Evolutionary conservation across 2,888 invertebrate species (phyloP).

Genomic region (Graphium colonna): DNA sequence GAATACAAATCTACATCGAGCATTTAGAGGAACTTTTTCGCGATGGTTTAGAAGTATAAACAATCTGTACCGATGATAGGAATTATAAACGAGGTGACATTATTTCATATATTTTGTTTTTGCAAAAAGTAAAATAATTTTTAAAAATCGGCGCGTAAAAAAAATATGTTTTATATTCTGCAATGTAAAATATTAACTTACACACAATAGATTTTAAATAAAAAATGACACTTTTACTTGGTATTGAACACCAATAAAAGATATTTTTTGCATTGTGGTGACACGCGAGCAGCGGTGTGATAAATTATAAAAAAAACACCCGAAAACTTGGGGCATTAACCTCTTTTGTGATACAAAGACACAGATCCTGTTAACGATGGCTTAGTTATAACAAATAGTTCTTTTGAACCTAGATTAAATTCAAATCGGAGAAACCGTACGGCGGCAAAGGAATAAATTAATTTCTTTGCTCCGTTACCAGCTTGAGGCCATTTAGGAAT

Average conservation of each 20-base stretch:
- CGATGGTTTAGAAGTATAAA: background rate
- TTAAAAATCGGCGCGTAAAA: slow-evolving; percentile 3
- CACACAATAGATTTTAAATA: background rate
- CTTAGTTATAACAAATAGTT: slow-evolving; percentile 55
- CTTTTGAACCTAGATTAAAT: slow-evolving; percentile 53
- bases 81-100: too few relatives aligned
- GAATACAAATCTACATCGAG: slow-evolving; percentile 2
- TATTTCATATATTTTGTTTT: background rate
- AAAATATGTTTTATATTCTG: background rate
- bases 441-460: slow-evolving; percentile 39
- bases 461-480: slow-evolving; percentile 18
- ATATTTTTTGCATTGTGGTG: background rate
- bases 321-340: slow-evolving; percentile 9
- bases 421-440: slow-evolving; percentile 37
- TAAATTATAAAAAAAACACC: background rate
- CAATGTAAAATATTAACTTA: background rate
- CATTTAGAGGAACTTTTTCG: slow-evolving; percentile 6
- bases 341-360: slow-evolving; percentile 2
- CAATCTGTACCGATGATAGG: too few relatives aligned
- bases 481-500: slow-evolving; percentile 4
- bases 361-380: slow-evolving; percentile 31
- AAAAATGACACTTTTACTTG: too few relatives aligned
- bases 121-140: background rate
- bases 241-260: background rate
- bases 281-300: background rate